Conservation (phyloP, 2,113 vertebrate genomes). For the Arothron firmamentum region DNA sequence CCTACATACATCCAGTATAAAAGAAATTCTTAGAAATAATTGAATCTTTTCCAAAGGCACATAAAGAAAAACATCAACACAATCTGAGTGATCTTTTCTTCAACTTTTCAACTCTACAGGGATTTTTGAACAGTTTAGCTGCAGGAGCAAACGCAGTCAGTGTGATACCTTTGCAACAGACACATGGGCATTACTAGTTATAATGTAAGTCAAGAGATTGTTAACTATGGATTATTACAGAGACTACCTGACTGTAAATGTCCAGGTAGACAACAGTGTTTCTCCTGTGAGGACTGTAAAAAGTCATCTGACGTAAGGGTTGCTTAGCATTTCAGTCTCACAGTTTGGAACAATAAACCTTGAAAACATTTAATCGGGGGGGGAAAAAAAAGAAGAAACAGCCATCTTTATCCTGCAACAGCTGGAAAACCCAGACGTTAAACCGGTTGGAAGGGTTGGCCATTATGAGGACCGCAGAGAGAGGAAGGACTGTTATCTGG, state of each 20-base stretch:
- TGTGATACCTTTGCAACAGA: too few species aligned
- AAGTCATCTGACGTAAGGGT: too few species aligned
- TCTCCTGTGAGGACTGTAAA: too few species aligned
- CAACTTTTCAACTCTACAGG: conserved; percentile 43
- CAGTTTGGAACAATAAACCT: conserved; percentile 4
- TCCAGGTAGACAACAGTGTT: too few species aligned
- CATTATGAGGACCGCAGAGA: conserved; percentile 57
- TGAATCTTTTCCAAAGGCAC: conserved; percentile 19
- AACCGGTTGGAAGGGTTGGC: conserved; percentile 60
- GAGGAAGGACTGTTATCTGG: conserved; percentile 66
- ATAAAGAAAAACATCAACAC: conserved; percentile 8
- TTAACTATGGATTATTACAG: too few species aligned
- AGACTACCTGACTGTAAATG: too few species aligned
- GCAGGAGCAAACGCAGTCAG: too few species aligned
- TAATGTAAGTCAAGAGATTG: too few species aligned
- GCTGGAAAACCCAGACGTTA: conserved; percentile 67
- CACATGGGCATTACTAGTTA: too few species aligned
- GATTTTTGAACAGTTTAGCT: conserved; percentile 21
- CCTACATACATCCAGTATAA: conserved; percentile 10
- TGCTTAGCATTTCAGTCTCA: not conserved
- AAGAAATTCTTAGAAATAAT: conserved; percentile 15
- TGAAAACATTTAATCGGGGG: not conserved
- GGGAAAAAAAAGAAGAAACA: not conserved
- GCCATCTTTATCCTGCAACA: conserved; percentile 26
- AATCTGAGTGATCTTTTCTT: conserved; percentile 21